These are phyloP conservation scores for Ridgeia piscesae DNA, from an alignment of 1,140 invertebrate genomes.

Conservation along the genomic window DNA sequence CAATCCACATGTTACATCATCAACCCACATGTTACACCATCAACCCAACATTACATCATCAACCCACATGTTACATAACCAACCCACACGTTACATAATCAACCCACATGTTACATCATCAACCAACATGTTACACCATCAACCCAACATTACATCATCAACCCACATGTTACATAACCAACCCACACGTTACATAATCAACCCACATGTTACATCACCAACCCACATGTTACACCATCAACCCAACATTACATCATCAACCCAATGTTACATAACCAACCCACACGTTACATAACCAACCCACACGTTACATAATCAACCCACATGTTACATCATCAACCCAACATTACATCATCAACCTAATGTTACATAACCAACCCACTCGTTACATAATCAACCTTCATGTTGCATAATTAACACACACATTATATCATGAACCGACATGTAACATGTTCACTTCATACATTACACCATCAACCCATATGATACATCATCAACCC, in stretches of 20 bases:
- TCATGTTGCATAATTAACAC: not conserved
- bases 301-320: not conserved
- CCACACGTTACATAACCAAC: not conserved
- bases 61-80: not conserved
- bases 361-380: not conserved
- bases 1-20: not conserved
- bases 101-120: not conserved
- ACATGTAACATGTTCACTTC: not conserved
- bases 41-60: not conserved
- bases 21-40: not conserved
- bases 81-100: not conserved
- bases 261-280: not conserved
- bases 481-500: not conserved
- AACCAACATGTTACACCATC: not conserved
- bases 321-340: not conserved
- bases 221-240: not conserved
- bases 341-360: not conserved
- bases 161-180: not conserved
- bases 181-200: not conserved
- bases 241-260: not conserved
- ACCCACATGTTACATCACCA: not conserved
- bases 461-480: not conserved
- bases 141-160: not conserved
- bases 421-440: not conserved
- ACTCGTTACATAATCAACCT: not conserved